Evolutionary conservation across 1,140 invertebrate species (phyloP).

Genomic region (Diorhabda sublineata): DNA sequence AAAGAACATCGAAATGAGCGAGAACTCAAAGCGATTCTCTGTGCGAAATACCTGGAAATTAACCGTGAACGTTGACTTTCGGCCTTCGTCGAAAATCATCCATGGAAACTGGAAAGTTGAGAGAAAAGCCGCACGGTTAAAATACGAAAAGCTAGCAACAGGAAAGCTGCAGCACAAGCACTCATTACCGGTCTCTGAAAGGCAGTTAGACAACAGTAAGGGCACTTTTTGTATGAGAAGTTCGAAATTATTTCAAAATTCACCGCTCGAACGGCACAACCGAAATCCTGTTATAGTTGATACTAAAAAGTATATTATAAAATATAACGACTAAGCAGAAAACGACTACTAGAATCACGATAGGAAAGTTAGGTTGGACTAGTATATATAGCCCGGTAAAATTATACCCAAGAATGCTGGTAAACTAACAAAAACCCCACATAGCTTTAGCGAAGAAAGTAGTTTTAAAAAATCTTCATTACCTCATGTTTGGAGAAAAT

Average conservation of each 20-base stretch:
- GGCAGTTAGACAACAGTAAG: not conserved
- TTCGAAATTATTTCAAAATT: conserved; percentile 3
- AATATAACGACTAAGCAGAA: too few relatives aligned
- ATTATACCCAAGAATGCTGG: too few relatives aligned
- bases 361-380: too few relatives aligned
- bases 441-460: too few relatives aligned
- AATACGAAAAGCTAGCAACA: conserved; percentile 25
- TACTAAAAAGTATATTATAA: too few relatives aligned
- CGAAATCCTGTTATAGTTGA: too few relatives aligned
- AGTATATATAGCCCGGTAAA: too few relatives aligned
- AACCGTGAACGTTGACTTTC: conserved; percentile 32
- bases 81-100: conserved; percentile 23
- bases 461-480: too few relatives aligned
- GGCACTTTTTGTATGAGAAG: not conserved
- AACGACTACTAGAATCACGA: too few relatives aligned
- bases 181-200: conserved; percentile 31
- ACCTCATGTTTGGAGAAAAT: too few relatives aligned
- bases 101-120: conserved; percentile 17
- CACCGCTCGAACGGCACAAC: not conserved
- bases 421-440: too few relatives aligned
- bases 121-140: conserved; percentile 17
- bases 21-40: conserved; percentile 33
- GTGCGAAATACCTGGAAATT: conserved; percentile 40
- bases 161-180: conserved; percentile 40
- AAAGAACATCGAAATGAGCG: conserved; percentile 18